Evolutionary conservation across 2,113 vertebrate genomes (phyloP), one percentile per base, ranked within the genome.

Genomic region (Brachyistius frenatus): DNA sequence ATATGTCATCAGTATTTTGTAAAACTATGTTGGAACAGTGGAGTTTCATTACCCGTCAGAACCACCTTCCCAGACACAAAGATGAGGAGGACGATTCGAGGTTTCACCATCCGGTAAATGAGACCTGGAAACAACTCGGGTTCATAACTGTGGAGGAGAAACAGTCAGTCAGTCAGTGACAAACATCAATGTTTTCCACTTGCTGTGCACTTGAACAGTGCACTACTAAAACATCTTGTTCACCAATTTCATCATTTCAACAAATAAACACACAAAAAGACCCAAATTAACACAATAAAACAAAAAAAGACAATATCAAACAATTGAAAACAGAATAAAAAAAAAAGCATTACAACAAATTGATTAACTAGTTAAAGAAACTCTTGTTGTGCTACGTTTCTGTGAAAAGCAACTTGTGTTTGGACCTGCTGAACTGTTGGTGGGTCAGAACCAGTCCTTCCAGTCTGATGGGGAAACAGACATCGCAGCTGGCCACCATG

Each of bases 11-110:
- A 23, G 23, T 23, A 23, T 23, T 23, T 23, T 23, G 23, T 23
- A 23, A 23, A 23, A 23, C 23, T 23, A 23, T 23, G 23, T 23
- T 23, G 23, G 6, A 47, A n/a, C 1, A 4, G 33, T 9, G 49
- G 23, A 36, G 7, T 49, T 30, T 52, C 0, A 1, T 86, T 83
- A 99, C 98, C 98, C 23, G 98, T 99, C 82, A 99, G 90, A 5
- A 99, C 98, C 70, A 99, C 96, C 89, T 99, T 99, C 81, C 98
- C 98, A 39, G 98, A 99, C 46, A 98, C 97, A 50, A 99, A 99
- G 84, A 99, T 99, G 58, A 99, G 96, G 79, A 99, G 89, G 30
- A 99, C 98, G 80, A 99, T 97, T 31, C 96, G 94, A 82, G 98
- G 98, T 74, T 99, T 99, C 85, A 99, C 97, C 98, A 99, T 99